Base-by-base conservation (phyloP, 2,797 vertebrate genomes). In the Pipistrellus pipistrellus region DNA sequence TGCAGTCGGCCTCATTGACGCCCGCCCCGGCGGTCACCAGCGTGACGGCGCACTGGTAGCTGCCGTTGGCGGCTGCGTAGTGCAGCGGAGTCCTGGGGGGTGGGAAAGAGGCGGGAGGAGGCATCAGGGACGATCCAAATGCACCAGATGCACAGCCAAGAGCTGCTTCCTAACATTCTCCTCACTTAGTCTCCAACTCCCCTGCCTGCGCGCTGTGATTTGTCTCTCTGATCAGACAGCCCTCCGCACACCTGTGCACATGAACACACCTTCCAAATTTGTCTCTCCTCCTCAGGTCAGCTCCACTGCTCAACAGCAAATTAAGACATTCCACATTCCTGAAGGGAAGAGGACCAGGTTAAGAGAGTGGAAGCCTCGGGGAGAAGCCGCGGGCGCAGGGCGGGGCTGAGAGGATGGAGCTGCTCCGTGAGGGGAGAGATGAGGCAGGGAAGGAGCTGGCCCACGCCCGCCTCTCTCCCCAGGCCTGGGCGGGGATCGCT, bases 311-410 rank as follows among this genome's bases (percentile, higher is more conserved):
- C 98, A 99, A 98, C 97, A 99, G 99, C 99, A 99, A 98, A 98
- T 99, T 99, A 98, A 99, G 99, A 99, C 99, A 99, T 99, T 99
- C 99, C 98, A 99, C 99, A 87, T 99, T 99, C 98, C 99, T 99
- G 97, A 4, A 35, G 93, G 59, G 44, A 66, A 80, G 88, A 8
- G 14, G 73, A 38, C 6, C 23, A 51, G 11, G n/a, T 32, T 69
- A 75, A 89, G 59, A 75, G 57, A 86, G n/a, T 15, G 18, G 64
- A 46, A 59, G 53, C 32, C 59, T 75, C 38, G 1, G 82, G 82
- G 55, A 75, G 48, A 8, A 69, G 69, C 69, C 80, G 77, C 5
- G 46, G 0, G 44, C 30, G 30, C 38, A 78, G n/a, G 91, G 71
- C 76, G 25, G 0, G 76, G 44, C 5, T 14, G 5, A 95, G 72